phyloP scores from a whole-genome alignment of 2,797 vertebrate genomes.

The Muscicapa striata region DNA sequence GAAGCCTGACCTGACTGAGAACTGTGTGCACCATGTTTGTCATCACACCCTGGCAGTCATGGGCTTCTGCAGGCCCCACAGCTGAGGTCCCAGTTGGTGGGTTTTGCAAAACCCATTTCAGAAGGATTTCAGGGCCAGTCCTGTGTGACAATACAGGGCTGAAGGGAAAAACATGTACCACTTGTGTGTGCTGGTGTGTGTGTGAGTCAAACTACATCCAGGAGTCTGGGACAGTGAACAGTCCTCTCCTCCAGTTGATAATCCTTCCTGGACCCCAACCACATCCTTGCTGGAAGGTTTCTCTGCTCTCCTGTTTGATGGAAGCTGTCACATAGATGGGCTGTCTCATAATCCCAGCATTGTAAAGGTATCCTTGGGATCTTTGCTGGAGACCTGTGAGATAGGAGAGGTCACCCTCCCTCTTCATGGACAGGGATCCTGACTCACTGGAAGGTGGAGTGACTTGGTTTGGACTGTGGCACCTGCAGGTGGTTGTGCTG shows the following conservation, averaged over 20 bases:
- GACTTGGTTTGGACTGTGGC: neutral
- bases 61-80: neutral
- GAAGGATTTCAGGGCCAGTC: neutral
- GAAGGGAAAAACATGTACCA: rapidly evolving
- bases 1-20: neutral
- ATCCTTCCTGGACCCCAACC: neutral
- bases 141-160: neutral
- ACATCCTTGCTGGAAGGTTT: neutral
- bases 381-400: neutral
- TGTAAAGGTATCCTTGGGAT: neutral
- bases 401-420: neutral
- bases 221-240: neutral
- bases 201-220: neutral
- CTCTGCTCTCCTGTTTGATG: neutral
- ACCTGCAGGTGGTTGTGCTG: neutral
- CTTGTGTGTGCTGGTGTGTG: neutral
- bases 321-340: neutral
- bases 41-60: neutral
- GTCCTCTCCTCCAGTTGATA: neutral
- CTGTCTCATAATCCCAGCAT: rapidly evolving
- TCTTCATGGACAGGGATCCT: neutral
- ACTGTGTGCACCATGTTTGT: neutral
- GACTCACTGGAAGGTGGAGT: neutral
- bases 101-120: neutral
- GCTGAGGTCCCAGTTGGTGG: neutral